phyloP scores from a whole-genome alignment of 2,797 vertebrate genomes.

The Pelochelys cantorii region DNA sequence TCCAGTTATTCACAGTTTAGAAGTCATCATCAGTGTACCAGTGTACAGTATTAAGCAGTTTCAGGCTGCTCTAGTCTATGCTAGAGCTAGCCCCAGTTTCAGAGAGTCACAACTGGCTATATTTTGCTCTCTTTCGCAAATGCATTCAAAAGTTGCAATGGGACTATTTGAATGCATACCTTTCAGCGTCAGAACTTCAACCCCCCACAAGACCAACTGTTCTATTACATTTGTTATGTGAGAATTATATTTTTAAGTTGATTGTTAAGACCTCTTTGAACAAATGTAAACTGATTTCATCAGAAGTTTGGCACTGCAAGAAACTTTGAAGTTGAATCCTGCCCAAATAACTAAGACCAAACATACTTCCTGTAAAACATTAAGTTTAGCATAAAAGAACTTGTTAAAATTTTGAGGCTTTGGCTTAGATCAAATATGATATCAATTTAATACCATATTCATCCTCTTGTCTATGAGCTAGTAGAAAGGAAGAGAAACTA shows the following conservation, averaged over 20 bases:
- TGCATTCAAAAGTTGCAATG: background rate
- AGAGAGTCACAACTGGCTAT: background rate
- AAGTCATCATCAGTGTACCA: background rate
- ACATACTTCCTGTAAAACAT: background rate
- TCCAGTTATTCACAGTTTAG: background rate
- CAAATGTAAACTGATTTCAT: background rate
- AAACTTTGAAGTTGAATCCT: background rate
- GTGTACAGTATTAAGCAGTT: background rate
- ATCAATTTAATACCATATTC: background rate
- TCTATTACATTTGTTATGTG: background rate
- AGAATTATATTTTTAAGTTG: background rate
- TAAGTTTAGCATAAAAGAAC: background rate
- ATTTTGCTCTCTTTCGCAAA: background rate
- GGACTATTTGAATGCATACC: background rate
- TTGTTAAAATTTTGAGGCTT: background rate
- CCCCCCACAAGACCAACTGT: background rate
- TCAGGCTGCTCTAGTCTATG: background rate
- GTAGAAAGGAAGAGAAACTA: background rate
- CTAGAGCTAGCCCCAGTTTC: background rate
- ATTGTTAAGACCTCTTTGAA: background rate
- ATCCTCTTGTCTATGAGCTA: accelerated
- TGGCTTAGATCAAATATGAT: background rate
- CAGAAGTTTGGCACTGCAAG: background rate
- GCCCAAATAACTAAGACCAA: background rate
- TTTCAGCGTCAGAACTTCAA: background rate